phyloP scores from a whole-genome alignment of 30 jellyfish, hydroid and myxozoan species.

The Morbakka virulenta region DNA sequence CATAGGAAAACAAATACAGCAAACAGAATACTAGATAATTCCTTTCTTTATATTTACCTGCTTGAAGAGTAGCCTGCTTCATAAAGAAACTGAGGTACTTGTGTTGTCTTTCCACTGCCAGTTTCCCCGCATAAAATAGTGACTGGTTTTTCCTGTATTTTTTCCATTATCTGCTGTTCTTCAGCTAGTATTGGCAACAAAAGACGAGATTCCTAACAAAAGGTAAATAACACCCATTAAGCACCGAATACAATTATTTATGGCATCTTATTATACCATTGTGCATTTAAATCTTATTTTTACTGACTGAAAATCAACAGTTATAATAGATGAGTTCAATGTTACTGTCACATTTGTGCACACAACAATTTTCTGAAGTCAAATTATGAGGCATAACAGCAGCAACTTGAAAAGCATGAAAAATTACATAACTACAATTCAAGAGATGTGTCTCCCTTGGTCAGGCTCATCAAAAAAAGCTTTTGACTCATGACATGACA shows the following conservation, averaged over 20 bases:
- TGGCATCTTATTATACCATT: background rate
- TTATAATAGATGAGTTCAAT: too few relatives aligned
- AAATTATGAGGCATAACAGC: too few relatives aligned
- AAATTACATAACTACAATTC: too few relatives aligned
- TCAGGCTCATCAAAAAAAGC: too few relatives aligned
- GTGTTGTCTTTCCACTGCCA: conserved; percentile 99
- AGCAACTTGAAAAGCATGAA: too few relatives aligned
- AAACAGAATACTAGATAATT: too few relatives aligned
- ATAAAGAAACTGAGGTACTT: conserved; percentile 96
- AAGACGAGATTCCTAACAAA: conserved; percentile 81
- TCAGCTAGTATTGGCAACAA: conserved; percentile 92
- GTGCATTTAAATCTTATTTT: background rate
- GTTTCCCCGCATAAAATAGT: conserved; percentile 96
- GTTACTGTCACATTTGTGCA: too few relatives aligned
- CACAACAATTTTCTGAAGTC: too few relatives aligned
- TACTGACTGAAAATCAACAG: background rate
- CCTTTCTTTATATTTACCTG: conserved; percentile 62
- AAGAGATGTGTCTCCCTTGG: too few relatives aligned
- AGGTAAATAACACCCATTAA: background rate
- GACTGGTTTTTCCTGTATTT: conserved; percentile 74
- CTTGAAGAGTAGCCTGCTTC: conserved; percentile 97
- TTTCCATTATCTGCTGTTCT: conserved; percentile 95
- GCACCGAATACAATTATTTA: background rate
- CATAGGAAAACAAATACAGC: too few relatives aligned
- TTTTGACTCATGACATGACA: too few relatives aligned